phyloP scores from a whole-genome alignment of 2,888 invertebrate species.

The Tiphia femorata region DNA sequence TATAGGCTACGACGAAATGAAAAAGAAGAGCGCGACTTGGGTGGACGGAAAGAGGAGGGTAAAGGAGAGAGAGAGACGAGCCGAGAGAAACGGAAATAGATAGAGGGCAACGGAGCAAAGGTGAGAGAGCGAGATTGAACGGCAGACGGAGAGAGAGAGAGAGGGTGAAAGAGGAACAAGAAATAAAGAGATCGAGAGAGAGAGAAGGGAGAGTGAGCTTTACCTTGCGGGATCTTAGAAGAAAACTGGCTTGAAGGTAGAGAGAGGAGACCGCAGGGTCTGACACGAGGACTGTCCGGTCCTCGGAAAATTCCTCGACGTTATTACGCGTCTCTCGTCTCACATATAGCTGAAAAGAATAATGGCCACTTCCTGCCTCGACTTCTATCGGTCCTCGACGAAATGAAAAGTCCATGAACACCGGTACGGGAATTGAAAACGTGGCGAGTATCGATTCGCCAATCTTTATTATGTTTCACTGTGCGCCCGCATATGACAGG shows the following conservation, averaged over 20 bases:
- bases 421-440: conserved; percentile 27
- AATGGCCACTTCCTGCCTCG: conserved; percentile 57
- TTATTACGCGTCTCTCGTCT: conserved; percentile 55
- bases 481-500: background rate
- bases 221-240: conserved; percentile 16
- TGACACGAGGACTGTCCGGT: conserved; percentile 20
- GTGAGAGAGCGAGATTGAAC: no score
- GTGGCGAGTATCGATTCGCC: conserved; percentile 18
- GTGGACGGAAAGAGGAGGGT: no score
- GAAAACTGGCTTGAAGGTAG: background rate
- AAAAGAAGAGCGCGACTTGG: no score
- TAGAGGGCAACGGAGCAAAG: no score
- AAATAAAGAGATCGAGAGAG: no score
- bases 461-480: background rate
- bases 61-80: no score
- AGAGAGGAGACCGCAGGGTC: conserved; percentile 11
- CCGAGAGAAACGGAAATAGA: no score
- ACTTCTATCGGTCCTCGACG: conserved; percentile 37
- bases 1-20: no score
- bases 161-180: conserved; percentile 8
- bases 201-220: conserved; percentile 19
- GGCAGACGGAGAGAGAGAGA: background rate
- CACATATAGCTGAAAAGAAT: conserved; percentile 56
- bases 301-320: conserved; percentile 43
- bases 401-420: conserved; percentile 53